These are phyloP conservation scores for Sternarchorhynchus goeldii DNA, from an alignment of 2,797 vertebrate species.

Conservation along the genomic window DNA sequence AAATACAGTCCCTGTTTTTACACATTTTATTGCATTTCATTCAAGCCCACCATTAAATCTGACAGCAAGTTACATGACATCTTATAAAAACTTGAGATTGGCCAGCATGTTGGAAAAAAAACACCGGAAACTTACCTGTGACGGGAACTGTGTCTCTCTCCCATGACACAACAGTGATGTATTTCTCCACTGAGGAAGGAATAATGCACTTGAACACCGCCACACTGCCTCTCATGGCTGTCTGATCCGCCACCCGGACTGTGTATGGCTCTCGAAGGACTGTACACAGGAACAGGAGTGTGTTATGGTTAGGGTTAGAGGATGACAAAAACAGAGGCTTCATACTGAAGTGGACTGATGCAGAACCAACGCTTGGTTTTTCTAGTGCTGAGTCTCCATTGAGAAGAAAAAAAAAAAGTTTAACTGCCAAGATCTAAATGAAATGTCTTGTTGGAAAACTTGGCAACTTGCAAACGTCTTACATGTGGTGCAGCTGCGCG, in stretches of 20 bases:
- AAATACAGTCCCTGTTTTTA: too few relatives aligned
- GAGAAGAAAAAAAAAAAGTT: too few relatives aligned
- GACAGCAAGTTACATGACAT: not conserved
- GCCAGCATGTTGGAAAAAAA: not conserved
- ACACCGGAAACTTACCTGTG: conserved; percentile 85
- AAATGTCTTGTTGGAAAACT: too few relatives aligned
- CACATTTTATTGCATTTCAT: too few relatives aligned
- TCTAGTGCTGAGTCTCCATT: too few relatives aligned
- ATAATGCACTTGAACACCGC: conserved; percentile 99
- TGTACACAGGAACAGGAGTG: conserved; percentile 57
- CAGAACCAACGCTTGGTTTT: too few relatives aligned
- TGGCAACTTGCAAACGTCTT: too few relatives aligned
- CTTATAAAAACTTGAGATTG: not conserved
- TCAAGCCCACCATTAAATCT: not conserved
- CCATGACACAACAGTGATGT: conserved; percentile 97
- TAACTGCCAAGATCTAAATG: too few relatives aligned
- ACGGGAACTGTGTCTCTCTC: conserved; percentile 98
- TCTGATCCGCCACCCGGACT: conserved; percentile 99
- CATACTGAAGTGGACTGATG: too few relatives aligned
- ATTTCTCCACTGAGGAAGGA: conserved; percentile 96
- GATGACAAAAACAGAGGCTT: not conserved
- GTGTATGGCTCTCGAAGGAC: conserved; percentile 99
- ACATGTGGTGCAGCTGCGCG: too few relatives aligned
- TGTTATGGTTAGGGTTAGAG: not conserved
- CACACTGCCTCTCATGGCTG: conserved; percentile 98